Conservation (phyloP, 2,797 vertebrate species). For the Enteromius mattozi region DNA sequence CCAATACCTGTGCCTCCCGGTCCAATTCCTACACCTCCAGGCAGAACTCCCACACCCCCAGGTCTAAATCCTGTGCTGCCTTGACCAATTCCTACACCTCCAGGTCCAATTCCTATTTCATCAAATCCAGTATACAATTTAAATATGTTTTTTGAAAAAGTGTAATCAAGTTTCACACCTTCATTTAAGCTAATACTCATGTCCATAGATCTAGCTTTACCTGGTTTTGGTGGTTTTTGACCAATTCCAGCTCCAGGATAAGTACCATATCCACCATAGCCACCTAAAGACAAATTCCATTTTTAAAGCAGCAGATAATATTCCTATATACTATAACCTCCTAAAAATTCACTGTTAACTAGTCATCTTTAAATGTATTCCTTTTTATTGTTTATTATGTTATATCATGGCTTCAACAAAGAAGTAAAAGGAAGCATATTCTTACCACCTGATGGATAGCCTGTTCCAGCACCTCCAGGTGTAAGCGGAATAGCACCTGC, state of each 20-base stretch:
- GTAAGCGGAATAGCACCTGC: slow-evolving; percentile 41
- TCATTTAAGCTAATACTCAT: not conserved
- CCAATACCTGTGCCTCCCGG: slow-evolving; percentile 60
- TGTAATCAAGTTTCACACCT: not conserved
- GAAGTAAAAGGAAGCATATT: not conserved
- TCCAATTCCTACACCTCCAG: slow-evolving; percentile 21
- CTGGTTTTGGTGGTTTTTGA: slow-evolving; percentile 76
- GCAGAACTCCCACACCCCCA: slow-evolving; percentile 7
- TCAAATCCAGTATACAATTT: not conserved
- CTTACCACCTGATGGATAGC: slow-evolving; percentile 28
- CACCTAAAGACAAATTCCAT: slow-evolving; percentile 32
- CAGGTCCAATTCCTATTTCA: slow-evolving; percentile 20
- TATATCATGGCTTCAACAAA: not conserved
- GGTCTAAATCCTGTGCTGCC: slow-evolving; percentile 33
- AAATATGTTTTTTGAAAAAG: not conserved
- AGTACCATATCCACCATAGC: slow-evolving; percentile 46
- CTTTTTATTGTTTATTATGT: not conserved
- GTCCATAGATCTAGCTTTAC: slow-evolving; percentile 55
- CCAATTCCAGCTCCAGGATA: slow-evolving; percentile 43
- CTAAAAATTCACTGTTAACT: not conserved
- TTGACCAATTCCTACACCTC: slow-evolving; percentile 9
- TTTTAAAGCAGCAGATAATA: not conserved
- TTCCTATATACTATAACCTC: not conserved
- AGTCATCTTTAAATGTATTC: not conserved
- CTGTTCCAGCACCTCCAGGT: slow-evolving; percentile 45